A percentile compares a stretch with the other conserved stretches of the same genome.
Evolutionary conservation across 2,888 invertebrate species (phyloP).

Genomic region (Zelleria hepariella): DNA sequence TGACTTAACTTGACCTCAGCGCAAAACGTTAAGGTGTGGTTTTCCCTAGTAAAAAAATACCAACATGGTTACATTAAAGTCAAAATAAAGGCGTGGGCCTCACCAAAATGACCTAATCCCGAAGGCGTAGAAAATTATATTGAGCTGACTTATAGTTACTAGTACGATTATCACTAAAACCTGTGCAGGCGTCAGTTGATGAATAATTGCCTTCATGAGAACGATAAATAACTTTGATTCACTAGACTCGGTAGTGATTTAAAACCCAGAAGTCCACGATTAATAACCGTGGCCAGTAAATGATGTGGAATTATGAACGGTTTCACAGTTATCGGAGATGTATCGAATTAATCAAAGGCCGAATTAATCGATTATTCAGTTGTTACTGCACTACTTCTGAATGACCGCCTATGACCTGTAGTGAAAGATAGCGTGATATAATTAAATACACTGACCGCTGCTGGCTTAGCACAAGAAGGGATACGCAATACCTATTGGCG

Average conservation of each 20-base stretch:
- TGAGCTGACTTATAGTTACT: constrained; percentile 31
- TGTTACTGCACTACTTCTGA: not conserved
- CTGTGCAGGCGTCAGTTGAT: constrained; percentile 34
- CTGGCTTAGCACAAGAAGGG: too few relatives aligned
- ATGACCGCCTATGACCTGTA: not conserved
- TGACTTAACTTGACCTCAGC: too few relatives aligned
- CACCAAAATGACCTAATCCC: constrained; percentile 31
- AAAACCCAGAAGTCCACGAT: constrained; percentile 15
- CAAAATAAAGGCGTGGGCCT: constrained; percentile 21
- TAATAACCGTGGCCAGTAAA: constrained; percentile 11
- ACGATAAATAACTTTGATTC: constrained; percentile 19
- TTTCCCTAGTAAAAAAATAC: too few relatives aligned
- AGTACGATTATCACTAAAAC: constrained; percentile 30
- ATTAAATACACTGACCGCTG: too few relatives aligned
- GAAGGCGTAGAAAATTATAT: constrained; percentile 31
- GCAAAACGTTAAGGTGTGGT: too few relatives aligned
- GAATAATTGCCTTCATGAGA: constrained; percentile 30
- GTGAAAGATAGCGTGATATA: not conserved
- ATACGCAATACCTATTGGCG: too few relatives aligned
- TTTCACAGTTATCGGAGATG: constrained; percentile 4
- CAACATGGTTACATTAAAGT: not conserved
- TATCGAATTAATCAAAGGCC: not conserved
- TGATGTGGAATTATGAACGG: constrained; percentile 7
- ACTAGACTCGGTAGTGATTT: constrained; percentile 14
- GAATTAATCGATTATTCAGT: not conserved